Base-by-base conservation (phyloP, 2,797 vertebrate genomes). In the Lepidocolaptes lacrymiger region DNA sequence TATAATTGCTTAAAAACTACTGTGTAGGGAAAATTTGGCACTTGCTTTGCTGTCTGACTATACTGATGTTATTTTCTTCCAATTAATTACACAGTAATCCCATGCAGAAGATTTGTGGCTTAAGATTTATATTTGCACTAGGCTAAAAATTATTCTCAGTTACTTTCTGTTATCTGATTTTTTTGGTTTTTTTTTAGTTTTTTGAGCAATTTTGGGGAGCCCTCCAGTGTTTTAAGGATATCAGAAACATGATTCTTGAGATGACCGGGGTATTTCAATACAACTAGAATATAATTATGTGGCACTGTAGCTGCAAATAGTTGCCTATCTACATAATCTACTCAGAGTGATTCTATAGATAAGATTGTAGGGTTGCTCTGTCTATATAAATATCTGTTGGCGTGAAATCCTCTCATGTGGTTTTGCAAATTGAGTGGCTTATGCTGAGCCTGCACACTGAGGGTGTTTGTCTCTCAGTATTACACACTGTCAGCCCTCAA, bases 11-110 rank as follows among this genome's bases (percentile, higher is more conserved):
- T 78, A 10, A 82, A 92, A 62, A 20, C 14, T 24, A 32, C 77
- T 19, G 24, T 37, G 2, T 58, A 8, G 32, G 30, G 66, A 71
- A 90, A 76, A 88, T 44, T 52, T 91, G 49, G 37, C 30, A 8
- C 32, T 83, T 52, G 27, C 56, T 91, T 85, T 51, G 48, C 90
- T 67, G 52, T 43, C 59, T 46, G 88, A 84, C 49, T 19, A 26
- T 1, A 10, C 66, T n/a, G 55, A 49, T 89, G 66, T 43, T 92
- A 58, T 93, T 95, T 93, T 73, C 73, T 84, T 73, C 80, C 80
- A 76, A 83, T 88, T 95, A 95, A 90, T 89, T 85, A 73, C 52
- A 36, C 4, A 1, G 44, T 94, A 82, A 95, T 91, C 78, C 59
- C 46, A 21, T 48, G 71, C 52, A 82, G 54, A 71, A 83, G 92